Base-by-base conservation (phyloP, 2,113 vertebrate genomes). In the Mustela lutreola region DNA sequence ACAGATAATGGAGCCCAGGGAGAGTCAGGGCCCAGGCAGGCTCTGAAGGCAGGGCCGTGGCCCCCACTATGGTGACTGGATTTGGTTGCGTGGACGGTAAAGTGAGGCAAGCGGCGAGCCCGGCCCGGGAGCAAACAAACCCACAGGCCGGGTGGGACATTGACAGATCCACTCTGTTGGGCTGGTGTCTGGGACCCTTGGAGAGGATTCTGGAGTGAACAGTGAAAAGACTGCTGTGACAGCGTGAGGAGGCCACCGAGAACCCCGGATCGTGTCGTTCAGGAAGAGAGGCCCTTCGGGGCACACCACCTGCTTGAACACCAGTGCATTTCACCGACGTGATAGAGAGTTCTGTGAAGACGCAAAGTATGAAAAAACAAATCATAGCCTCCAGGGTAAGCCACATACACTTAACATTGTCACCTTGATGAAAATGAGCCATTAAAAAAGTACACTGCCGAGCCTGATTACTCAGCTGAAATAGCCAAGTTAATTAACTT, bases 401-500 rank as follows among this genome's bases (percentile, higher is more conserved):
- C 19, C 12, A 10, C 42, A 10, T 11, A 53, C n/a, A 63, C 82
- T 80, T 83, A 36, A 71, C 93, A 85, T 39, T 19, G 76, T 53
- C 84, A 63, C 63, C 93, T 87, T 58, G 83, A 73, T n/a, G 50
- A 56, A 87, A 79, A 80, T 12, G 70, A 85, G n/a, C 91, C 39
- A 4, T 78, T 75, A 85, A 33, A 33, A 94, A 70, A 50, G 24
- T 11, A 2, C 2, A 31, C 33, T 15, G 78, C 28, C 0, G n/a
- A 65, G 73, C 67, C 71, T 28, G 65, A 60, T 62, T 16, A 48
- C 82, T 95, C 33, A 5, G 88, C 24, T 71, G 84, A 80, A 89
- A 80, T 50, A 90, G 81, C 83, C 88, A 42, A 85, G 88, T 94
- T 92, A 79, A 97, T 95, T 78, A 95, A 89, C 90, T 88, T 93